Evolutionary conservation across 2,797 vertebrate genomes (phyloP).

Genomic region (Pelodytes ibericus): DNA sequence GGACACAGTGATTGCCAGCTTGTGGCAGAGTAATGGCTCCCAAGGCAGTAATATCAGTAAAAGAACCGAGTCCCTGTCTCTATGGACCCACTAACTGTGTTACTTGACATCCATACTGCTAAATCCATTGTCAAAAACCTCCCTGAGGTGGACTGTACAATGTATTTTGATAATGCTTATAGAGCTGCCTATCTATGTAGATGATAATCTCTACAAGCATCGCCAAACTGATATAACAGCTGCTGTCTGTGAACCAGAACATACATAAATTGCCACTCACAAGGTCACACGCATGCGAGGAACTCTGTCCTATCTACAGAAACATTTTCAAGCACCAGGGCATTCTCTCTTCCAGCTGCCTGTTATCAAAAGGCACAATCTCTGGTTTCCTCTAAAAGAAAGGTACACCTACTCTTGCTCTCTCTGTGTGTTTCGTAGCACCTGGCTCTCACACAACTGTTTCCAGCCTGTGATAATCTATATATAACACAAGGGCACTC

Average conservation of each 20-base stretch:
- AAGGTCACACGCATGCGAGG: constrained; percentile 38
- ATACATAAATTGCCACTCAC: constrained; percentile 34
- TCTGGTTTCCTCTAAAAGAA: constrained; percentile 4
- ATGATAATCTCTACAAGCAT: constrained; percentile 48
- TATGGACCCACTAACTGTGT: constrained; percentile 33
- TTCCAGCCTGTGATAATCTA: constrained; percentile 21
- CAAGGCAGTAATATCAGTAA: constrained; percentile 48
- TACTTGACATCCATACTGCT: constrained; percentile 54
- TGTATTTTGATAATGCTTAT: constrained; percentile 39
- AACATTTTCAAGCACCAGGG: constrained; percentile 1
- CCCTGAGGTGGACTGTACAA: constrained; percentile 47
- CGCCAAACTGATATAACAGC: constrained; percentile 9
- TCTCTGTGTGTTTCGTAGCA: neutral
- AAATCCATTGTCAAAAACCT: constrained; percentile 55
- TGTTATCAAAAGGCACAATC: constrained; percentile 9
- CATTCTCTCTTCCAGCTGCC: neutral
- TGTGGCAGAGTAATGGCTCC: constrained; percentile 49
- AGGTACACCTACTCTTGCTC: neutral
- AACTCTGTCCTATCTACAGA: constrained; percentile 23
- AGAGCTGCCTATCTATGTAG: constrained; percentile 46
- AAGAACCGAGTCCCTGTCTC: constrained; percentile 41
- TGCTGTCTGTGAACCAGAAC: constrained; percentile 31
- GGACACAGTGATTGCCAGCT: constrained; percentile 44
- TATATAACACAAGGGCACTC: constrained; percentile 47
- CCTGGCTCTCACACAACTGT: constrained; percentile 29